phyloP scores from a whole-genome alignment of 2,113 vertebrate genomes.

The Leuciscus idus region DNA sequence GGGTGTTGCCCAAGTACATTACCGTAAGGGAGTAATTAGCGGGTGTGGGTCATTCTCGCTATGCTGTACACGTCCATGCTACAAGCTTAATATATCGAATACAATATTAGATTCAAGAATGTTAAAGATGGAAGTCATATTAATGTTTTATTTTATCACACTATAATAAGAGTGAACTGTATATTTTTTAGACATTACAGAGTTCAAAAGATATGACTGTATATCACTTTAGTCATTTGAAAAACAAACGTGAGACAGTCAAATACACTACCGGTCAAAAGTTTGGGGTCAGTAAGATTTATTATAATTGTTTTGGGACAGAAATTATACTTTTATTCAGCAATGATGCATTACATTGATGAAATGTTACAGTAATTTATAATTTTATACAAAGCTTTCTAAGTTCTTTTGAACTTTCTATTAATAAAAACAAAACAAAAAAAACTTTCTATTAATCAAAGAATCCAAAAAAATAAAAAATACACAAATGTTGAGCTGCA shows the following conservation, averaged over 20 bases:
- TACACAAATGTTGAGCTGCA: no score
- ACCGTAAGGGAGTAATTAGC: not conserved
- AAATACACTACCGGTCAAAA: not conserved
- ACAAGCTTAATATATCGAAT: not conserved
- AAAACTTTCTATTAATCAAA: no score
- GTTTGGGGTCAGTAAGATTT: no score
- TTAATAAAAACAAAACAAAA: no score
- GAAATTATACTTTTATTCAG: no score
- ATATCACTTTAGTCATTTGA: not conserved
- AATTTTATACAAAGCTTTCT: no score
- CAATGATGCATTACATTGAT: no score
- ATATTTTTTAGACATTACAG: not conserved
- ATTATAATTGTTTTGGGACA: no score
- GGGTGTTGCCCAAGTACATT: constrained; percentile 4
- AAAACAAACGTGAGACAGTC: not conserved
- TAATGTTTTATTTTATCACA: not conserved
- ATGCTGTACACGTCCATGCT: not conserved
- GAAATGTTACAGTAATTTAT: no score
- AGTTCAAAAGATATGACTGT: not conserved
- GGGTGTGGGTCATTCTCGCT: not conserved
- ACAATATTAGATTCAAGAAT: not conserved
- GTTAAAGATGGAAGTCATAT: not conserved
- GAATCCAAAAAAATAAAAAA: no score
- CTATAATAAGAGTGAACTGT: not conserved
- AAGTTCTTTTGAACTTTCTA: no score